These are phyloP conservation scores for Hassar affinis DNA, from an alignment of 2,113 vertebrate species.

Conservation along the genomic window DNA sequence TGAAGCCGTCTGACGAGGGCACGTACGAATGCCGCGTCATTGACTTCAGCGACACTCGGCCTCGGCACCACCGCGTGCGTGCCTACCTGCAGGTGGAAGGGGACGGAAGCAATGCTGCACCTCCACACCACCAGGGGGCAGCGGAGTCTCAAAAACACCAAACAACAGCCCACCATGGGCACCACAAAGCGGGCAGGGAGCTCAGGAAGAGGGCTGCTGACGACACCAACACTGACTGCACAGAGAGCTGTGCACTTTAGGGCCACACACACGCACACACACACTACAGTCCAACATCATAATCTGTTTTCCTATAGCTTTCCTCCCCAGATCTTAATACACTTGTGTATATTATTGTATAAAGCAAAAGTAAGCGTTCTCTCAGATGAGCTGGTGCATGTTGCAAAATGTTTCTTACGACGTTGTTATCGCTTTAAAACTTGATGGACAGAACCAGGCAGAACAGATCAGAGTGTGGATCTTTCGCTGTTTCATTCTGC, in stretches of 20 bases:
- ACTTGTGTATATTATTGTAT: conserved; percentile 69
- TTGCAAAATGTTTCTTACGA: conserved; percentile 65
- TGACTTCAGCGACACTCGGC: conserved; percentile 89
- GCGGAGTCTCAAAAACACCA: conserved; percentile 78
- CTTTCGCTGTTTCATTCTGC: not conserved
- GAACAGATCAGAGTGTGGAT: not conserved
- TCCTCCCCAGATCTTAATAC: conserved; percentile 60
- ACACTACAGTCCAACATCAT: not conserved
- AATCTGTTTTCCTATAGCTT: conserved; percentile 6
- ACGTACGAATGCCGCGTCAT: conserved; percentile 95
- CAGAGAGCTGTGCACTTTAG: conserved; percentile 82
- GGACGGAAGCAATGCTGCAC: conserved; percentile 68
- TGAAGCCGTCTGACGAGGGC: conserved; percentile 89
- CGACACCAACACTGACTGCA: conserved; percentile 73
- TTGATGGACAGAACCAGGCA: conserved; percentile 39
- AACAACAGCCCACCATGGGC: conserved; percentile 57
- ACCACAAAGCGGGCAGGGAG: conserved; percentile 79
- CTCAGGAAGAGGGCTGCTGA: conserved; percentile 81
- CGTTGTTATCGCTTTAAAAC: conserved; percentile 56
- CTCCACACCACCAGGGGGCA: conserved; percentile 76
- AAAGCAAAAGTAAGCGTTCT: conserved; percentile 47
- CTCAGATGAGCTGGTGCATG: conserved; percentile 70
- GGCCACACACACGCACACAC: not conserved
- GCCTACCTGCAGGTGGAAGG: conserved; percentile 90
- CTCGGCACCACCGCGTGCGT: conserved; percentile 88